These are phyloP conservation scores for Tanytarsus gracilentus DNA, from an alignment of 2,888 invertebrate genomes.

Conservation along the genomic window DNA sequence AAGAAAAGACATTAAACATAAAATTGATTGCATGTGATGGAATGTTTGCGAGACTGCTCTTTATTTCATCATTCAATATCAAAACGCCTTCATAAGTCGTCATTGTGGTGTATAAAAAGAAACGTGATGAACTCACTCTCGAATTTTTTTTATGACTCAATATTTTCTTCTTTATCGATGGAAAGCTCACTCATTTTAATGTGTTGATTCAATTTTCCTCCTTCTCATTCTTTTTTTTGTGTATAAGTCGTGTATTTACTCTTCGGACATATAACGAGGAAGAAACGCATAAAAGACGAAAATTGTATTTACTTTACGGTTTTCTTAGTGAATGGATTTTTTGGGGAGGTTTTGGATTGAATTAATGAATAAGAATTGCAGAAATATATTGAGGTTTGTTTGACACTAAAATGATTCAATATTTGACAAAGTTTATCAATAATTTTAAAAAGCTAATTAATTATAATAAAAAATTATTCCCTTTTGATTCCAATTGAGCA, in stretches of 20 bases:
- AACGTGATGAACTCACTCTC: constrained; percentile 27
- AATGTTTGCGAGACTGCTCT: too few relatives aligned
- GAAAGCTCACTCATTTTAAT: constrained; percentile 16
- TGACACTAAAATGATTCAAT: too few relatives aligned
- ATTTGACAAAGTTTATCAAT: too few relatives aligned
- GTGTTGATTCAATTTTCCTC: constrained; percentile 25
- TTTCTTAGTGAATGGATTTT: not conserved
- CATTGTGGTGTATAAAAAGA: not conserved
- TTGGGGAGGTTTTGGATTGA: not conserved
- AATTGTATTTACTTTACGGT: not conserved
- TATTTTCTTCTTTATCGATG: not conserved
- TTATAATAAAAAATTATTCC: too few relatives aligned
- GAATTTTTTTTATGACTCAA: constrained; percentile 23
- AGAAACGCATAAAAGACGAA: not conserved
- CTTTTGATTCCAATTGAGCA: too few relatives aligned
- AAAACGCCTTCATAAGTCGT: not conserved
- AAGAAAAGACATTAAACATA: not conserved
- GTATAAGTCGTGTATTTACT: constrained; percentile 6
- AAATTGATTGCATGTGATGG: not conserved
- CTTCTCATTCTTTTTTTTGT: not conserved
- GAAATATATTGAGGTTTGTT: too few relatives aligned
- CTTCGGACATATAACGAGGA: not conserved
- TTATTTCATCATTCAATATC: not conserved
- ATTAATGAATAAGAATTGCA: not conserved
- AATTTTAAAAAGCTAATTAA: too few relatives aligned